Evolutionary conservation across 53 echinoderm and acorn worm genomes (phyloP).

Genomic region (Echinarachnius parma): DNA sequence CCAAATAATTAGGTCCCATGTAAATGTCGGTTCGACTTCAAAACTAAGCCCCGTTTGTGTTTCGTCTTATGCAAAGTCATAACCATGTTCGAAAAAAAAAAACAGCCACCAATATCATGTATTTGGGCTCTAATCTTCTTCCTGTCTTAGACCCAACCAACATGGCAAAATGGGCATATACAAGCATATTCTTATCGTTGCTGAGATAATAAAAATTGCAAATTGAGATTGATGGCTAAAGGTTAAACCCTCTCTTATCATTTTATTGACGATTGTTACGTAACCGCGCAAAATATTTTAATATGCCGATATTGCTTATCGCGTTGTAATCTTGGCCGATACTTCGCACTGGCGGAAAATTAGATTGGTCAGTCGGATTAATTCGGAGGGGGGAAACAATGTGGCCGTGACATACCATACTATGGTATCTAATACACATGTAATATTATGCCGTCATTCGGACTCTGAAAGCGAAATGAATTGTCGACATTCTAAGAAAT

Average conservation of each 20-base stretch:
- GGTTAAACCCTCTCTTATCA: slow-evolving; percentile 41
- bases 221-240: slow-evolving; percentile 51
- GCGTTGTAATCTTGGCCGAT: slow-evolving; percentile 8
- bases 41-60: too few species aligned
- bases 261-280: slow-evolving; percentile 28
- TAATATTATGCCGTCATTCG: slow-evolving; percentile 15
- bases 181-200: slow-evolving; percentile 36
- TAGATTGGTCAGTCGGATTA: slow-evolving; percentile 30
- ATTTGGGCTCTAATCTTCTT: slow-evolving; percentile 4
- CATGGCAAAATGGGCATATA: too few species aligned
- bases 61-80: too few species aligned
- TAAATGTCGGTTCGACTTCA: too few species aligned
- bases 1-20: too few species aligned
- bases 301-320: slow-evolving; percentile 33
- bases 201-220: slow-evolving; percentile 48
- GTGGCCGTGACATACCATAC: slow-evolving; percentile 31
- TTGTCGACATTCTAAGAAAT: slow-evolving; percentile 33
- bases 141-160: slow-evolving; percentile 25
- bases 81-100: too few species aligned
- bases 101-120: not conserved
- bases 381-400: slow-evolving; percentile 5
- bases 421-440: too few species aligned
- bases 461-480: slow-evolving; percentile 31
- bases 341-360: slow-evolving; percentile 19
- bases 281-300: slow-evolving; percentile 44